Conservation (phyloP, 2,797 vertebrate genomes). For the Meriones psammophilus region DNA sequence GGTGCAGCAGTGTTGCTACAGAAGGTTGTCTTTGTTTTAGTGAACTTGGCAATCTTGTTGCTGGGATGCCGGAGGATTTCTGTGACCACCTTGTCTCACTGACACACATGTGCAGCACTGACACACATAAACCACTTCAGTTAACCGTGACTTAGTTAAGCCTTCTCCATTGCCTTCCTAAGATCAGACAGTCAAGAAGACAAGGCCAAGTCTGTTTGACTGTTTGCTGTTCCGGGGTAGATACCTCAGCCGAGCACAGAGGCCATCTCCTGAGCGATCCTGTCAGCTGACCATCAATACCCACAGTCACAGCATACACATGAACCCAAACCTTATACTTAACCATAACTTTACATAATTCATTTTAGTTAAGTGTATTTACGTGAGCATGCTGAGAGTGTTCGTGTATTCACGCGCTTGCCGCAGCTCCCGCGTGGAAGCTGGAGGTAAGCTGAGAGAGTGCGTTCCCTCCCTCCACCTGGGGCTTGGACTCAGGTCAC, state of each 20-base stretch:
- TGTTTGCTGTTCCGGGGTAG: background rate
- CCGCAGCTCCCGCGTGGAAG: background rate
- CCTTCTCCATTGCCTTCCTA: slow-evolving; percentile 10
- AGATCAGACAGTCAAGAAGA: background rate
- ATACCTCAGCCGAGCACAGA: background rate
- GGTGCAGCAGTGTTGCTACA: too few species aligned
- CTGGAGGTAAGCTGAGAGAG: too few species aligned
- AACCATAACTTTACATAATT: background rate
- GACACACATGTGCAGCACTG: background rate
- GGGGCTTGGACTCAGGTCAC: background rate
- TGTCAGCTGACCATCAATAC: background rate
- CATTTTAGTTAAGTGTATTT: background rate
- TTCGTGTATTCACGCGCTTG: background rate
- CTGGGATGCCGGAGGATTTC: background rate
- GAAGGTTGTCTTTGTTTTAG: background rate
- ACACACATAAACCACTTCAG: background rate
- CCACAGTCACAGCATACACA: background rate
- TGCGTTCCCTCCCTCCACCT: background rate
- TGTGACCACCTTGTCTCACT: background rate
- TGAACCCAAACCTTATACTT: background rate
- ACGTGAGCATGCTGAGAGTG: background rate
- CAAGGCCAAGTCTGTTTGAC: background rate
- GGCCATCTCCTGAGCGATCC: background rate
- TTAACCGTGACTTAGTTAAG: background rate
- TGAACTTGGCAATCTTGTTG: accelerated